Conservation (phyloP, 1,140 invertebrate genomes). For the Portunus trituberculatus region DNA sequence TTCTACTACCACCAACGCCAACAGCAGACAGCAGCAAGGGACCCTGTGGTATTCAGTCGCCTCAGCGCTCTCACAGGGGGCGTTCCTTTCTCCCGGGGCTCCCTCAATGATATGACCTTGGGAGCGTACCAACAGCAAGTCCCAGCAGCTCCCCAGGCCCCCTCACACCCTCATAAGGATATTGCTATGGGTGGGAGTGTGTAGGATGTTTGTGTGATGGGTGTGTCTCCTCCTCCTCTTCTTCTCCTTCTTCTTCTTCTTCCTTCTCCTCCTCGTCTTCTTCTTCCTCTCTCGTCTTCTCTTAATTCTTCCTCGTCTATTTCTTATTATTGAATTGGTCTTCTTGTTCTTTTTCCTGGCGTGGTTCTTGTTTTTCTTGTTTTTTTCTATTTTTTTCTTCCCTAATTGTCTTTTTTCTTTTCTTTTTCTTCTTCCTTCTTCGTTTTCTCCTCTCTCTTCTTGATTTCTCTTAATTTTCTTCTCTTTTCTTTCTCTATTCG, state of each 20-base stretch:
- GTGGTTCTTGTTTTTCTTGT: background rate
- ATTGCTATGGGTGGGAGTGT: background rate
- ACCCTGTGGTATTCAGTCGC: slow-evolving; percentile 56
- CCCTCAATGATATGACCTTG: background rate
- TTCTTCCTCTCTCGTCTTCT: too few species aligned
- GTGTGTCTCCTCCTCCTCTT: background rate
- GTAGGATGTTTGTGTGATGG: background rate
- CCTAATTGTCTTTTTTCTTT: background rate
- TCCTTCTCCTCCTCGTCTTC: background rate
- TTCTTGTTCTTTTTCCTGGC: too few species aligned
- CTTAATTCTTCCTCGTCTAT: too few species aligned
- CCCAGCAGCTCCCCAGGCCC: background rate
- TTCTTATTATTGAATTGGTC: too few species aligned
- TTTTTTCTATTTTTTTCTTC: background rate
- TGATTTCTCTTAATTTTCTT: background rate
- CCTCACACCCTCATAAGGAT: slow-evolving; percentile 33
- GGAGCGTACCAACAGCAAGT: background rate
- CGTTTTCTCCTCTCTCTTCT: background rate
- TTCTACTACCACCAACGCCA: slow-evolving; percentile 68
- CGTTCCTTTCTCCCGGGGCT: background rate
- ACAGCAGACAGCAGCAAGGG: slow-evolving; percentile 27
- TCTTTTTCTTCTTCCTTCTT: background rate
- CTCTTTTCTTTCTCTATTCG: background rate
- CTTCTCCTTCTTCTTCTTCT: background rate
- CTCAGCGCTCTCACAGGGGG: background rate